Evolutionary conservation across 1,140 invertebrate species (phyloP), one percentile per base, ranked within the genome.

Genomic region (Magallana ariakensis): DNA sequence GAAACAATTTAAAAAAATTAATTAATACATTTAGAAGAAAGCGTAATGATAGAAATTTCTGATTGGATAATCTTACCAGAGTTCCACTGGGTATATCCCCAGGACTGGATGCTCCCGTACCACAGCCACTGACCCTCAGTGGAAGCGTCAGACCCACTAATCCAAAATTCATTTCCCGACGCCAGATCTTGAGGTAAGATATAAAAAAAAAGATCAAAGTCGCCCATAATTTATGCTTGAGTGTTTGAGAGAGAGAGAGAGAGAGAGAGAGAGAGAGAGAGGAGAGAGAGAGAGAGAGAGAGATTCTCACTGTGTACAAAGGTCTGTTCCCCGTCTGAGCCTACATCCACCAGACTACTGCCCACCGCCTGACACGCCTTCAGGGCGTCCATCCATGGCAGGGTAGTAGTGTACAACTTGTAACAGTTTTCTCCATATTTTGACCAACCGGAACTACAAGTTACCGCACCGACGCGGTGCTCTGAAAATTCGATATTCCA

Each of bases 401-500:
- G 8, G 8, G 19, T 75, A 26, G 19, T 26, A 13, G 66, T 75
- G 22, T 75, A 75, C 22, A 75, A 26, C 13, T 26, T 22, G 22
- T 75, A 75, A 13, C 66, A 75, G 22, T 75, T 75, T 26, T 75
- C 66, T 9, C 66, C 66, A 75, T 75, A 75, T 22, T 75, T 75
- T 4, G 66, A 26, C 66, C 66, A 75, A 26, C 66, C 66, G 3
- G 66, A 75, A 13, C 66, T 75, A 33, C 66, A 75, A 7, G 66
- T 75, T 4, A 75, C 66, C 11, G 66, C 66, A 3, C 22, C 22
- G 4, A 75, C 66, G 11, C 66, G 19, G 66, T 75, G 66, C 4
- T 75, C 66, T 75, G 26, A 26, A 33, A 33, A 60, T 46, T 46
- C 33, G 33, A 46, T 4, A 46, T 46, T 46, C 5, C 1, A 46